These are phyloP conservation scores for Coreoperca whiteheadi DNA, from an alignment of 2,113 vertebrate species.

Conservation along the genomic window DNA sequence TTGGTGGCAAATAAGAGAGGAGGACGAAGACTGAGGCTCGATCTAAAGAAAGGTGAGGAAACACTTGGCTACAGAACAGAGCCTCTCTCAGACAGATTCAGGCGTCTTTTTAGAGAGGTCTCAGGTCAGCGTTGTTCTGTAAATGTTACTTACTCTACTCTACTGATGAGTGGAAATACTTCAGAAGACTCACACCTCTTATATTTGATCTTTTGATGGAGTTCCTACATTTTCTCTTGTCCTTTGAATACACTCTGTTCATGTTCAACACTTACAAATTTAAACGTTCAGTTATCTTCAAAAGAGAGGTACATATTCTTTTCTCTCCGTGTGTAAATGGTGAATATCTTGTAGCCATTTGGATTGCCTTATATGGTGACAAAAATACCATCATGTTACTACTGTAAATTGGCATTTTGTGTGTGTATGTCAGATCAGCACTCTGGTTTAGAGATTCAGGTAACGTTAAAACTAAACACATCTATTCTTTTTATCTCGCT, in stretches of 20 bases:
- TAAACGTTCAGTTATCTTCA: not conserved
- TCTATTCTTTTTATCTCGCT: not conserved
- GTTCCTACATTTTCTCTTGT: not conserved
- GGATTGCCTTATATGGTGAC: not conserved
- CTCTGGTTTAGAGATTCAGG: not conserved
- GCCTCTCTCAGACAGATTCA: not conserved
- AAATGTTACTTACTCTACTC: not conserved
- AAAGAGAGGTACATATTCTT: not conserved
- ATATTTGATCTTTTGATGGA: not conserved
- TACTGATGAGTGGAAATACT: not conserved
- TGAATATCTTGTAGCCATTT: not conserved
- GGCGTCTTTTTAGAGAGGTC: not conserved
- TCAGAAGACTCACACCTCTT: not conserved
- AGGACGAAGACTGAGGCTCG: conserved; percentile 92
- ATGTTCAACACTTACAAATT: not conserved
- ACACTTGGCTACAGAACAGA: not conserved
- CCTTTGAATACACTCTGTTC: not conserved
- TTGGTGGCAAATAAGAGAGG: conserved; percentile 90
- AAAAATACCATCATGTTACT: not conserved
- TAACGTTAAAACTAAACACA: not conserved
- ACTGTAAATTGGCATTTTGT: not conserved
- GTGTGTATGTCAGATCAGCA: not conserved
- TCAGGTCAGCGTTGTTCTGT: not conserved
- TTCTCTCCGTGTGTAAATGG: not conserved
- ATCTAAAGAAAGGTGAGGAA: conserved; percentile 95